Percentiles rank a stretch among this genome's conserved stretches.
Evolutionary conservation across 2,888 invertebrate species (phyloP).

Genomic region (Podabrus alpinus): DNA sequence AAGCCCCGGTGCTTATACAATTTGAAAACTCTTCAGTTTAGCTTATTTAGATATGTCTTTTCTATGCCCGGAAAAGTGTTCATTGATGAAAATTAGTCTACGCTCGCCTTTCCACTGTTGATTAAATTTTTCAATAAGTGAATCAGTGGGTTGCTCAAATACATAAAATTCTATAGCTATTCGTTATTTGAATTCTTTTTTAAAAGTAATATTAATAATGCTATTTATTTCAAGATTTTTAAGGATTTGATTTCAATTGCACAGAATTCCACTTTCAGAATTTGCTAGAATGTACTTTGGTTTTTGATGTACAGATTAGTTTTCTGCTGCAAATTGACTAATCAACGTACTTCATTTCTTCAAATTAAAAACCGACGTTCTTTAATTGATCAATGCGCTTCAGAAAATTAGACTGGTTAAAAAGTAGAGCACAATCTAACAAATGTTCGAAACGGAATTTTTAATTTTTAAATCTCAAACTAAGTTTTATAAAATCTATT

Average conservation of each 20-base stretch:
- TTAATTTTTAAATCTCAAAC: too few species aligned
- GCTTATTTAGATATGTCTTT: slow-evolving; percentile 6
- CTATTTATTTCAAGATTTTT: neutral
- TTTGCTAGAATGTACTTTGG: neutral
- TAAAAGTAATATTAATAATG: neutral
- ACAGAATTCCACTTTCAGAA: neutral
- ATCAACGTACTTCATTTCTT: neutral
- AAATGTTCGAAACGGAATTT: too few species aligned
- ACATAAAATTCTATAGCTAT: neutral
- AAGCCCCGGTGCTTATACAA: neutral
- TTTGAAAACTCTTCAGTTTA: slow-evolving; percentile 11
- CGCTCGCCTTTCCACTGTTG: neutral
- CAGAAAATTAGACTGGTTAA: too few species aligned
- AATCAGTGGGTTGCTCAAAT: neutral
- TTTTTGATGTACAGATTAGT: neutral
- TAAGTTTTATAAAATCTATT: too few species aligned
- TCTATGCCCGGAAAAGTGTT: slow-evolving; percentile 7
- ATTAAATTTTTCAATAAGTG: slow-evolving; percentile 6
- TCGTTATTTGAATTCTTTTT: neutral
- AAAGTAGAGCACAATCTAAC: too few species aligned
- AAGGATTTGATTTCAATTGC: neutral
- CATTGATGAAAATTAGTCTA: slow-evolving; percentile 8
- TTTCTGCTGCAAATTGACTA: neutral
- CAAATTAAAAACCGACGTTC: neutral
- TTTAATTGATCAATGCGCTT: too few species aligned